phyloP scores from a whole-genome alignment of 2,113 vertebrate genomes.

The Sorex araneus region DNA sequence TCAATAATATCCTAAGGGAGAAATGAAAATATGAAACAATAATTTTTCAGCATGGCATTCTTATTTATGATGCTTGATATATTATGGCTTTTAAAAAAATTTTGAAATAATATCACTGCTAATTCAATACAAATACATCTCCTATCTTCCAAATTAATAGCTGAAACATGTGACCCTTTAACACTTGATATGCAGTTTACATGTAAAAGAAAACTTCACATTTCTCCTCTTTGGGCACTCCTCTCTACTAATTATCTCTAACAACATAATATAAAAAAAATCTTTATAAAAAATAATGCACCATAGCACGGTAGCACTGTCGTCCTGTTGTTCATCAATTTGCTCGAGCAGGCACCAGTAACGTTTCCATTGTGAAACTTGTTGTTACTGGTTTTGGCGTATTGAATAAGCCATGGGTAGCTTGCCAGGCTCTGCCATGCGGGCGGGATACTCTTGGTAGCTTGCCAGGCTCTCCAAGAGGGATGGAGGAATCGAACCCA shows the following conservation, averaged over 20 bases:
- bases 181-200: neutral
- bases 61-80: conserved; percentile 19
- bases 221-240: neutral
- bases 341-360: too few relatives aligned
- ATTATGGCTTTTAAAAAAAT: neutral
- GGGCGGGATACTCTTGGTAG: too few relatives aligned
- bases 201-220: conserved; percentile 35
- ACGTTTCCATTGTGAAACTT: too few relatives aligned
- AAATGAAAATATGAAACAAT: conserved; percentile 30
- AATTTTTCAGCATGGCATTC: conserved; percentile 29
- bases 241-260: neutral
- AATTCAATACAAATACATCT: neutral
- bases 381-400: too few relatives aligned
- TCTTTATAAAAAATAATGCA: conserved; percentile 23
- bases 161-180: neutral
- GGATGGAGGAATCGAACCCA: too few relatives aligned
- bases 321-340: too few relatives aligned
- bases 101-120: neutral
- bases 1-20: neutral
- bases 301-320: too few relatives aligned
- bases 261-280: conserved; percentile 49
- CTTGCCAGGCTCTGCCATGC: too few relatives aligned
- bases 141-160: neutral
- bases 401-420: too few relatives aligned
- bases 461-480: too few relatives aligned